Percentiles rank a stretch among this genome's conserved stretches.
Conservation (phyloP, 2,888 invertebrate genomes). For the Blastobasis lacticolella region DNA sequence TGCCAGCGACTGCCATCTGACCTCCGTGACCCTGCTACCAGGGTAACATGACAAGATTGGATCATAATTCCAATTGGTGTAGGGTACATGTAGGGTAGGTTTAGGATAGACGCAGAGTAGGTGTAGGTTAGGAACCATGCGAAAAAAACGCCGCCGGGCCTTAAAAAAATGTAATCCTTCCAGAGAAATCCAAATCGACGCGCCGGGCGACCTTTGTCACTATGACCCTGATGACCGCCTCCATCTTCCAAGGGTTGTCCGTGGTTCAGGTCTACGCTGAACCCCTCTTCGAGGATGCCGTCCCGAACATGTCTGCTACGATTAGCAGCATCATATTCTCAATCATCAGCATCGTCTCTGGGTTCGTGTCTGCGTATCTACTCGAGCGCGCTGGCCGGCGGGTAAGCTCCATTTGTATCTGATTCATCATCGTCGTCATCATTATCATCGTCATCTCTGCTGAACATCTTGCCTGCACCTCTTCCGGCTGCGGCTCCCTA, state of each 20-base stretch:
- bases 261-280: slow-evolving; percentile 51
- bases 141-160: no score
- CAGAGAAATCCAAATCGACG: slow-evolving; percentile 43
- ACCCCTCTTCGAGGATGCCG: slow-evolving; percentile 40
- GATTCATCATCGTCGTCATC: no score
- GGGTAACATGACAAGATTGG: no score
- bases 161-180: not conserved
- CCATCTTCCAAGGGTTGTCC: slow-evolving; percentile 48
- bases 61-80: no score
- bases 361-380: slow-evolving; percentile 38
- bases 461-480: no score
- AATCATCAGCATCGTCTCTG: slow-evolving; percentile 27
- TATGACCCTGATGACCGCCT: slow-evolving; percentile 28
- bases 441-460: no score
- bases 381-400: slow-evolving; percentile 43
- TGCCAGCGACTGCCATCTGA: no score
- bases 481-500: no score
- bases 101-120: no score
- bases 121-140: no score
- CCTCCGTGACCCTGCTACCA: no score
- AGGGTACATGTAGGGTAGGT: no score
- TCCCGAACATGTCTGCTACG: slow-evolving; percentile 40
- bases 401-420: slow-evolving; percentile 22
- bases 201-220: slow-evolving; percentile 33
- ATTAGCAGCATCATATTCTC: slow-evolving; percentile 26